Percentiles rank a stretch among this genome's conserved stretches.
phyloP scores from a whole-genome alignment of 2,797 vertebrate species.

The Hydrocynus forskahlii region DNA sequence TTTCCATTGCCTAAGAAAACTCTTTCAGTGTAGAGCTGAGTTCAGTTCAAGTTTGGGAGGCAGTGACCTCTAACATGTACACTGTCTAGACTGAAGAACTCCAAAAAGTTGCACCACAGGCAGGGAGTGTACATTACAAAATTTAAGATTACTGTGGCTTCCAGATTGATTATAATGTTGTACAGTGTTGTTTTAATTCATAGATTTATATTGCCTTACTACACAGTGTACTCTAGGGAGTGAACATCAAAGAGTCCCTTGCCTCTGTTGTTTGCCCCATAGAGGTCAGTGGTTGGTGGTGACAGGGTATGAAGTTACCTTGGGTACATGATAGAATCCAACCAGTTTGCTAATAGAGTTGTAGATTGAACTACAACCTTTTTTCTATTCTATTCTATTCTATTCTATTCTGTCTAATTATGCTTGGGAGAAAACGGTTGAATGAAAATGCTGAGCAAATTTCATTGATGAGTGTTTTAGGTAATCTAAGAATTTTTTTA shows the following conservation, averaged over 20 bases:
- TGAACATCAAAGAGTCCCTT: constrained; percentile 38
- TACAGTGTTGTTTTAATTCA: neutral
- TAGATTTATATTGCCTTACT: neutral
- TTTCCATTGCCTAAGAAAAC: neutral
- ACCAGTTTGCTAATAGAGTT: constrained; percentile 79
- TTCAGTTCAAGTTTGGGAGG: neutral
- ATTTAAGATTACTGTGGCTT: neutral
- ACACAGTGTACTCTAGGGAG: neutral
- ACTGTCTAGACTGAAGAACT: neutral
- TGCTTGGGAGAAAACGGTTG: neutral
- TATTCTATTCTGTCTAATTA: neutral
- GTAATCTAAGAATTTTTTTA: too few species aligned
- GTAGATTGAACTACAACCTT: neutral
- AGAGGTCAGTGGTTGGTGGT: constrained; percentile 91
- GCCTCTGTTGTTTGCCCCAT: constrained; percentile 38
- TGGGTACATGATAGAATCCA: constrained; percentile 98
- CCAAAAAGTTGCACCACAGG: neutral
- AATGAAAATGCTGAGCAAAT: neutral
- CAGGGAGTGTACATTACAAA: neutral
- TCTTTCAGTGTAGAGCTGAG: neutral
- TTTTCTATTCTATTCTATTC: neutral
- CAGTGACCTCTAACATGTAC: neutral
- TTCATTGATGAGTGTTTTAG: too few species aligned
- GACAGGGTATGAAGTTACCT: constrained; percentile 95
- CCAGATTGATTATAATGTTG: neutral